Base-by-base conservation (phyloP, 1,140 invertebrate species). In the Heliconius eleuchia region DNA sequence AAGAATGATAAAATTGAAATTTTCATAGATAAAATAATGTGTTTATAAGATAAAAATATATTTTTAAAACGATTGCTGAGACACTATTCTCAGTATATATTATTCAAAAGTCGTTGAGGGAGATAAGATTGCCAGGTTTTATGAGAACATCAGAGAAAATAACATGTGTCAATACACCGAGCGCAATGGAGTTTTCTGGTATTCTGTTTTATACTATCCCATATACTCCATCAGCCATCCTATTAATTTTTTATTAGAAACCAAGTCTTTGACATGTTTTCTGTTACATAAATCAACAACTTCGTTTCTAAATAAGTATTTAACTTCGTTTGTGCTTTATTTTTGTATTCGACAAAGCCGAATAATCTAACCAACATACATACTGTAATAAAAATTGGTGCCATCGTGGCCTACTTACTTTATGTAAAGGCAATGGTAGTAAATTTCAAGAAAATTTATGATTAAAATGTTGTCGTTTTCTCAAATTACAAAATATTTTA, bases 111-210 rank as follows among this genome's bases (percentile, higher is more conserved):
- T 83, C 84, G 87, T 82, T 83, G 82, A 83, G 82, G 74, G 34
- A 89, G 88, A 88, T 91, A 89, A 86, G 88, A 88, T 88, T 84
- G 86, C 82, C 84, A 73, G 83, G 82, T 89, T 91, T 90, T 90
- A 88, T 87, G 86, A 84, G 78, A 83, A 76, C 85, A 87, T 90
- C 81, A 79, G 73, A 79, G 85, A 87, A 88, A 90, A 89, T 87
- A 89, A 89, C 86, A 89, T 86, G 85, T 86, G 89, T 89, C 85
- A 86, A 88, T 88, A 88, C 82, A 84, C 73, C 81, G 79, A 77
- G 52, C 82, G 75, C 80, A 76, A 88, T 88, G 84, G 86, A 86
- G 85, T 88, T 86, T 82, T 84, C 80, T 82, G 82, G 86, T 86
- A 84, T 79, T 80, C 81, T 82, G 81, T 84, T 88, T 86, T 86